Percentiles rank a stretch among this genome's conserved stretches.
phyloP scores from a whole-genome alignment of 2,113 vertebrate species.

The Bagarius yarrelli region DNA sequence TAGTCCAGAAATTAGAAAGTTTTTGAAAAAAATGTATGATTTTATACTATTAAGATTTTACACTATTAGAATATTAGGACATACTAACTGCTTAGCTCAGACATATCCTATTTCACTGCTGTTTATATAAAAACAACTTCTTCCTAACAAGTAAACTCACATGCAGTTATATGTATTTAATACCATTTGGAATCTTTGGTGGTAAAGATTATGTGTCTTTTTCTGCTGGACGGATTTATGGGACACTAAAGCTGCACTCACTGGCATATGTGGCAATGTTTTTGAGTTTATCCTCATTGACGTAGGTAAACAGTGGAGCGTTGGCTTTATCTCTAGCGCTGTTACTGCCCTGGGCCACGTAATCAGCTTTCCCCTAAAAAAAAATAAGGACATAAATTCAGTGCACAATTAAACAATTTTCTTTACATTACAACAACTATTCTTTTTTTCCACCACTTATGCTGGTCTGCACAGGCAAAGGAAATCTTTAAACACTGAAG shows the following conservation, averaged over 20 bases:
- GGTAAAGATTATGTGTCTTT: background rate
- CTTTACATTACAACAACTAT: too few relatives aligned
- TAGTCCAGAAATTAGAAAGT: too few relatives aligned
- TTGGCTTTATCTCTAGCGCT: constrained; percentile 69
- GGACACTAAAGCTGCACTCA: constrained; percentile 52
- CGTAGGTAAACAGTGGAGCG: constrained; percentile 68
- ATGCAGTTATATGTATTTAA: background rate
- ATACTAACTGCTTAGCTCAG: too few relatives aligned
- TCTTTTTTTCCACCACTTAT: too few relatives aligned
- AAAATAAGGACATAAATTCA: background rate
- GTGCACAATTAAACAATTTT: too few relatives aligned
- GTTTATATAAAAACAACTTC: background rate
- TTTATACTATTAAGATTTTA: too few relatives aligned
- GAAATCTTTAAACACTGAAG: background rate
- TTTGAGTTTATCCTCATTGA: constrained; percentile 73
- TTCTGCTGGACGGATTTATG: background rate
- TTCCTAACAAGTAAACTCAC: background rate
- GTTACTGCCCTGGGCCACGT: constrained; percentile 66
- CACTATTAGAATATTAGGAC: too few relatives aligned
- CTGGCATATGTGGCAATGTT: constrained; percentile 73
- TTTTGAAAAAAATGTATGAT: too few relatives aligned
- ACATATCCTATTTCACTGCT: background rate
- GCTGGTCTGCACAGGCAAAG: too few relatives aligned
- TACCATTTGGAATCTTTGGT: background rate
- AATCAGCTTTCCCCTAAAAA: constrained; percentile 72